Evolutionary conservation across 2,888 invertebrate genomes (phyloP), one percentile per base, ranked within the genome.

Genomic region (Yponomeuta sedellus): DNA sequence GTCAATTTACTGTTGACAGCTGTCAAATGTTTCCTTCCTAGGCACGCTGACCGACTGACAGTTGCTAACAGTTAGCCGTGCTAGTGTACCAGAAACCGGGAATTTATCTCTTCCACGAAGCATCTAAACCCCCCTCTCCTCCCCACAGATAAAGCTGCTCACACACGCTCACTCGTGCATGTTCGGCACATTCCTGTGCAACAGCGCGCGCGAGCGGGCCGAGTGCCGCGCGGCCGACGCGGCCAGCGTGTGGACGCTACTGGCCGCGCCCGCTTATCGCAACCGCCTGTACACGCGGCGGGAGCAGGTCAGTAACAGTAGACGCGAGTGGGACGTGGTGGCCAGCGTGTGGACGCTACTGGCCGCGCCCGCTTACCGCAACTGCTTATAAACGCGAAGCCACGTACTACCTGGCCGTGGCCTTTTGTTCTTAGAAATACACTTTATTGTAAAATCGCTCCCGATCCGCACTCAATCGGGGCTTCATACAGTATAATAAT

Each of bases 161-260:
- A 97, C 98, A 72, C 99, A 99, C 90, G 95, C 96, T 64, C 97
- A 98, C 88, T 98, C 99, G 69, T 97, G 98, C 86, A 93, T 99
- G 80, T 99, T 98, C 92, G 99, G 99, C 73, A 98, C 98, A 74
- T 99, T 99, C 92, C 93, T 99, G 72, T 98, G 97, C 89, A 98
- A 99, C 92, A 94, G 95, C 58, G 89, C 93, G 65, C 94, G 94
- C 74, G 96, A 97, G 85, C 93, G 97, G 57, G 81, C 86, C 64
- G 93, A 93, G 67, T 86, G 93, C 70, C 93, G 94, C 66, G 93
- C 94, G 68, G 86, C 91, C 65, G 95, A 94, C 69, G 94, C 95
- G 5, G 96, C 96, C 80, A 96, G 96, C 20, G 96, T 98, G 66
- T 99, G 98, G 98, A 94, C 94, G 68, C 95, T 98, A 82, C 92